phyloP scores from a whole-genome alignment of 2,888 invertebrate species.

The Morpho deidamia region DNA sequence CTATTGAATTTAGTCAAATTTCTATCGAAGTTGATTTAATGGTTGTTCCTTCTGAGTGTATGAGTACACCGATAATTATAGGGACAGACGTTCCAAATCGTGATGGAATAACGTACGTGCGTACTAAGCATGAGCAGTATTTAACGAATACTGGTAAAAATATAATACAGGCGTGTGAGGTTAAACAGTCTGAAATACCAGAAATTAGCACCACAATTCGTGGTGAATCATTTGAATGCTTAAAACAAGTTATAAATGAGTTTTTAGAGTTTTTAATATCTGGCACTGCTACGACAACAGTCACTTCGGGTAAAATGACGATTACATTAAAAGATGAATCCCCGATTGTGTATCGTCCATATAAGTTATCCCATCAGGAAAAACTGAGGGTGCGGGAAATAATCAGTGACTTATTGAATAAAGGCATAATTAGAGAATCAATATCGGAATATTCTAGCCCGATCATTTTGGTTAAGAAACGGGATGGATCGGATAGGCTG shows the following conservation, averaged over 20 bases:
- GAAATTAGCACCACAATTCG: too few species aligned
- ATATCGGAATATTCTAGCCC: constrained; percentile 25
- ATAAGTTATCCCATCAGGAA: constrained; percentile 24
- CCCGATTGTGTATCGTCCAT: constrained; percentile 27
- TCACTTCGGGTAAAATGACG: constrained; percentile 21
- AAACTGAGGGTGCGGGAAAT: constrained; percentile 26
- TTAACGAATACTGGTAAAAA: too few species aligned
- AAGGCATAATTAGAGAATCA: constrained; percentile 15
- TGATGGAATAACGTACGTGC: too few species aligned
- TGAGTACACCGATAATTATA: too few species aligned
- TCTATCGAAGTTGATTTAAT: constrained; percentile 24
- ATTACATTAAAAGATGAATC: constrained; percentile 21
- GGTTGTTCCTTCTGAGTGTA: constrained; percentile 17
- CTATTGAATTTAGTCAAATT: constrained; percentile 17
- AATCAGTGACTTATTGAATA: constrained; percentile 20
- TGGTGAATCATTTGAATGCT: too few species aligned
- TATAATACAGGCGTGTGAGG: too few species aligned
- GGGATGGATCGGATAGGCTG: constrained; percentile 20
- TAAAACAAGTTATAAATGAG: too few species aligned
- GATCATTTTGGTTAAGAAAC: constrained; percentile 20
- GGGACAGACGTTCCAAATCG: too few species aligned
- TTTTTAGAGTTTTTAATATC: not conserved
- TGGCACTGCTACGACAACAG: constrained; percentile 27
- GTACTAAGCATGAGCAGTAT: too few species aligned
- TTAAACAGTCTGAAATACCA: too few species aligned